Conservation (phyloP, 1,140 invertebrate species). For the Bombus sibiricus region DNA sequence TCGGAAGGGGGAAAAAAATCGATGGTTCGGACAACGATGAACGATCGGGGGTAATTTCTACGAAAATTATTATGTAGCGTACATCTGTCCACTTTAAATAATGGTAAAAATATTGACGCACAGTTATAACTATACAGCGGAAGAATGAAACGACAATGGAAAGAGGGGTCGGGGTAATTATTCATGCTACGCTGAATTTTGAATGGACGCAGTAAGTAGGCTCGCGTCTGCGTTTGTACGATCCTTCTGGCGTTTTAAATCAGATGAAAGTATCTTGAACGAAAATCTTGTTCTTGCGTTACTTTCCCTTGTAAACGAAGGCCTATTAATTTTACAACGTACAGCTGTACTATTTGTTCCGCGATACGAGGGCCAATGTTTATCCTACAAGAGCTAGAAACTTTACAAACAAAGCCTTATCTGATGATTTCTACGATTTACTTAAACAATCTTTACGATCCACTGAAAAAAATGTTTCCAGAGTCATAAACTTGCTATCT, state of each 20-base stretch:
- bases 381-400: not conserved
- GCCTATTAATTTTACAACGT: not conserved
- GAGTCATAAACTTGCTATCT: not conserved
- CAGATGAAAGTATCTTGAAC: not conserved
- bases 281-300: not conserved
- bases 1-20: too few relatives aligned
- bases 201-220: not conserved
- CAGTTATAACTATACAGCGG: constrained; percentile 3
- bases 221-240: not conserved
- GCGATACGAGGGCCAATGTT: constrained; percentile 16
- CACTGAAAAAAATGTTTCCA: not conserved
- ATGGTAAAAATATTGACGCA: not conserved
- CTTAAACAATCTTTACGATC: not conserved
- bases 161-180: not conserved
- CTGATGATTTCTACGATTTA: not conserved
- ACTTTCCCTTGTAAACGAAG: not conserved
- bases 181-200: not conserved
- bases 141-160: not conserved
- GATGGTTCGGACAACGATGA: not conserved
- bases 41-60: not conserved
- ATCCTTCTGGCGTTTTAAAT: not conserved
- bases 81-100: not conserved
- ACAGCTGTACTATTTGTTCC: not conserved
- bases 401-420: constrained; percentile 2
- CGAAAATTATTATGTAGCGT: not conserved